Base-by-base conservation (phyloP, 37 sponge, comb jelly and placozoan species). In the Amphimedon queenslandica region DNA sequence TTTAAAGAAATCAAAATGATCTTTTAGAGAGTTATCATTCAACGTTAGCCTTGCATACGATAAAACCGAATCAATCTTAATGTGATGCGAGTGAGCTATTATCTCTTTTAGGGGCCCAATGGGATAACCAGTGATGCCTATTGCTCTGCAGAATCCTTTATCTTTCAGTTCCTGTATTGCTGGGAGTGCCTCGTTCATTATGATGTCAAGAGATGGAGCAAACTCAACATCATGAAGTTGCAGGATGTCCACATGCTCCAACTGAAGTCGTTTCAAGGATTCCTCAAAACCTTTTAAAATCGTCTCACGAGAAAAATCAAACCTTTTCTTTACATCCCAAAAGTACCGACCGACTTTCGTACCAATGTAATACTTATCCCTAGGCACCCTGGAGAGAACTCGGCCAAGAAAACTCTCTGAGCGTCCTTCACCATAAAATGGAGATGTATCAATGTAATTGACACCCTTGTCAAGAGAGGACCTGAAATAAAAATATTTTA, bases 201-300 rank as follows among this genome's bases (percentile, higher is more conserved):
- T 82, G 11, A 88, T 38, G 38, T 94, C 94, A 33, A 89, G 24
- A 28, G 89, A 67, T 13, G 95, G 84, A 35, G 95, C 99, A 92
- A 92, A 97, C 61, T 97, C 99, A 1, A 93, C 76, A 39, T 97
- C 99, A 66, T 97, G 99, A 0, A 92, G 69, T 63, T 92, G 89
- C 31, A 95, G 74, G 5, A 95, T 58, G 32, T 95, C 96, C 23
- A 95, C 78, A 68, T 92, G 82, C 23, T 88, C 81, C 63, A 95
- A 42, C 3, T 82, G 57, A 40, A 95, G 55, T 6, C 90, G 67
- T 0, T 75, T 18, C 43, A 95, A 73, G 66, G 90, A 89, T 57
- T 92, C 77, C 27, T 85, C 51, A 53, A 77, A 67, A 64, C 89
- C 84, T 56, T 64, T 33, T 10, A 24, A 58, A 3, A 84, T 69